Evolutionary conservation across 2,888 invertebrate species (phyloP).

Genomic region (Trilocha varians): DNA sequence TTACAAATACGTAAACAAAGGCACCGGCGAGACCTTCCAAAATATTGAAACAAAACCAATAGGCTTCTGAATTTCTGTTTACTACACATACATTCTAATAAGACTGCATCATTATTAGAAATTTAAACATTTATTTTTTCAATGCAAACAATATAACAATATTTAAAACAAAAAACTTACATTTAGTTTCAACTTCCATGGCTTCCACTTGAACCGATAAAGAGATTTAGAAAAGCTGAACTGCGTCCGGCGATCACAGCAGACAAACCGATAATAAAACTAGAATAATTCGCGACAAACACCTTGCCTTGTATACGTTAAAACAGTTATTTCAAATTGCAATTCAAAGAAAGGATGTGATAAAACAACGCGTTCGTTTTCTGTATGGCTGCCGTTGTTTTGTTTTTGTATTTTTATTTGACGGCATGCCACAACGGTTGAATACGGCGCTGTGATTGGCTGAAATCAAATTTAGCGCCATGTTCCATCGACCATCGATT

Average conservation of each 20-base stretch:
- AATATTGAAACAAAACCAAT: too few relatives aligned
- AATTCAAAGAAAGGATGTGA: slow-evolving; percentile 36
- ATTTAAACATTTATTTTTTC: background rate
- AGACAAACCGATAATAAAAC: slow-evolving; percentile 28
- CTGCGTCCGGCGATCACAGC: slow-evolving; percentile 34
- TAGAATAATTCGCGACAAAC: slow-evolving; percentile 20
- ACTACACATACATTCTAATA: too few relatives aligned
- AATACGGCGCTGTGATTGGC: slow-evolving; percentile 45
- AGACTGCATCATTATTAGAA: background rate
- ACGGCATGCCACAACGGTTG: slow-evolving; percentile 39
- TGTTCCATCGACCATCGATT: slow-evolving; percentile 33
- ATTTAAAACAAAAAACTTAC: slow-evolving; percentile 40
- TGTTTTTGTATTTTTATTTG: too few relatives aligned
- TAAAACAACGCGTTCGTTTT: slow-evolving; percentile 28
- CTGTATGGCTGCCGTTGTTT: slow-evolving; percentile 26
- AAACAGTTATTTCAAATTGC: slow-evolving; percentile 48
- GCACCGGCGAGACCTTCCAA: too few relatives aligned
- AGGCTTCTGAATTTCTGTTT: too few relatives aligned
- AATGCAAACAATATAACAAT: slow-evolving; percentile 5
- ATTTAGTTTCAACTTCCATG: slow-evolving; percentile 61
- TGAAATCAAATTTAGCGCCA: slow-evolving; percentile 47
- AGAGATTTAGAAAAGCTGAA: slow-evolving; percentile 14
- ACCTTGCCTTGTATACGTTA: slow-evolving; percentile 35
- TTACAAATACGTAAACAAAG: too few relatives aligned
- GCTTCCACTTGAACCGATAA: slow-evolving; percentile 18